Evolutionary conservation across 2,888 invertebrate genomes (phyloP).

Genomic region (Clepsis dumicolana): DNA sequence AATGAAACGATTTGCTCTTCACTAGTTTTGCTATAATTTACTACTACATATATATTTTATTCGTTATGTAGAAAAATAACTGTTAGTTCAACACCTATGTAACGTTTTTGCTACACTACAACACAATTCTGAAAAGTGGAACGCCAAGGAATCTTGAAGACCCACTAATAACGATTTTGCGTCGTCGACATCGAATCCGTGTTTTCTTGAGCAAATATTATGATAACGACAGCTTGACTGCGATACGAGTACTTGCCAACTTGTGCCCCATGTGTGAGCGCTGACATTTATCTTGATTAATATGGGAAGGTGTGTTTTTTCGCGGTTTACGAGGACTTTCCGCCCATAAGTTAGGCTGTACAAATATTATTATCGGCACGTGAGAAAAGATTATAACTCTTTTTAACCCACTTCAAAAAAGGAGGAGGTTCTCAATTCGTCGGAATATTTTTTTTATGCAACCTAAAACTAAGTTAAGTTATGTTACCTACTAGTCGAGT

Average conservation of each 20-base stretch:
- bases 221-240: constrained; percentile 11
- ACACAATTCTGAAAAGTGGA: not conserved
- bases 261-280: constrained; percentile 3
- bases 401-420: no score
- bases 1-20: no score
- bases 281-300: constrained; percentile 10
- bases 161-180: not conserved
- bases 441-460: no score
- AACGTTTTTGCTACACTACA: no score
- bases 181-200: constrained; percentile 1
- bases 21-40: no score
- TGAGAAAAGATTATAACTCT: not conserved
- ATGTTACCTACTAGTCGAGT: no score
- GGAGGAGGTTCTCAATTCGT: no score
- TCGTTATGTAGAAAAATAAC: no score
- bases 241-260: not conserved
- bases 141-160: not conserved
- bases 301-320: not conserved
- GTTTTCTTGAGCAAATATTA: constrained; percentile 8
- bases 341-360: constrained; percentile 5
- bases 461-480: no score
- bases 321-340: not conserved
- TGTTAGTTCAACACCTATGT: no score
- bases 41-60: no score
- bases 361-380: not conserved